Evolutionary conservation across 2,797 vertebrate species (phyloP).

Genomic region (Centroberyx gerrardi): DNA sequence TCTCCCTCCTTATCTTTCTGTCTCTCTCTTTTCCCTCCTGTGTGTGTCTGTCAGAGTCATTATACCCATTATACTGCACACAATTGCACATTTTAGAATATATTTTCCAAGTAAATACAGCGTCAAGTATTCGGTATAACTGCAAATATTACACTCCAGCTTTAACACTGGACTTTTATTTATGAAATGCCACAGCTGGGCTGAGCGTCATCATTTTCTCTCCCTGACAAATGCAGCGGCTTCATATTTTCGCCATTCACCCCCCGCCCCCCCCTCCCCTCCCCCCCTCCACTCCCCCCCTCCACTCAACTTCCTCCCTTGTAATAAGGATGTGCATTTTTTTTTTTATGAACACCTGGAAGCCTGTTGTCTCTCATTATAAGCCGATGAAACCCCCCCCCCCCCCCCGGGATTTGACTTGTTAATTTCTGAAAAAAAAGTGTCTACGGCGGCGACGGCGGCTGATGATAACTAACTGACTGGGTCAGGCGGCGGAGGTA

Average conservation of each 20-base stretch:
- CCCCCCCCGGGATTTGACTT: conserved; percentile 62
- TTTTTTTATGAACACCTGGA: conserved; percentile 53
- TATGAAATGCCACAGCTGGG: conserved; percentile 2
- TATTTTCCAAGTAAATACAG: conserved; percentile 40
- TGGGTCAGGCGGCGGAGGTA: conserved; percentile 79
- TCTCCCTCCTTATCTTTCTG: conserved; percentile 1
- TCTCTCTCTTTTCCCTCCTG: not conserved
- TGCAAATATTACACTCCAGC: not conserved
- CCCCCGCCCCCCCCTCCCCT: not conserved
- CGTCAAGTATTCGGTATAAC: not conserved
- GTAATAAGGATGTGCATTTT: not conserved
- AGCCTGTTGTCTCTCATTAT: conserved; percentile 49
- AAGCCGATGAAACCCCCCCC: conserved; percentile 15
- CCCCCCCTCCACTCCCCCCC: not conserved
- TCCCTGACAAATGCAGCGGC: not conserved
- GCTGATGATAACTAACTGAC: conserved; percentile 69
- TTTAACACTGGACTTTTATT: not conserved
- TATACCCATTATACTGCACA: conserved; percentile 28
- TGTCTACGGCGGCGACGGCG: conserved; percentile 35
- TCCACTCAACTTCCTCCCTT: not conserved
- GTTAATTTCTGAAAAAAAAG: conserved; percentile 60
- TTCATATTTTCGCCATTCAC: conserved; percentile 5
- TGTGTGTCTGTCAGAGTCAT: conserved; percentile 32
- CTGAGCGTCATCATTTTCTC: not conserved
- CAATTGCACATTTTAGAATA: conserved; percentile 28